Evolutionary conservation across 2,113 vertebrate species (phyloP).

Genomic region (Varanus salvator): DNA sequence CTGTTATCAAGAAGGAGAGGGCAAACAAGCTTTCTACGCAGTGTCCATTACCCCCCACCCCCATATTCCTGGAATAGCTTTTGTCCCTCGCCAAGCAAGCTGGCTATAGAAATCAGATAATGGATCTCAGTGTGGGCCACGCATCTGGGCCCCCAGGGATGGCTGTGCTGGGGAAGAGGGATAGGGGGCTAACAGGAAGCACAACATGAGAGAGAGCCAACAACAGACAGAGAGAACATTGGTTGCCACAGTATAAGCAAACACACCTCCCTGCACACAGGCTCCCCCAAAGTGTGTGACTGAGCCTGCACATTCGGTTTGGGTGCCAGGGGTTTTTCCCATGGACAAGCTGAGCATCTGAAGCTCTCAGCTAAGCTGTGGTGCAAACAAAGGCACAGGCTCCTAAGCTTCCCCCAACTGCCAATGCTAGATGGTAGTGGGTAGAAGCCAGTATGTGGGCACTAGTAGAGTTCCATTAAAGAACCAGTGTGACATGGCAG

Average conservation of each 20-base stretch:
- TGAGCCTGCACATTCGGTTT: not conserved
- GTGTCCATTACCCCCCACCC: fast-evolving
- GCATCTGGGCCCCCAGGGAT: not conserved
- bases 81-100: not conserved
- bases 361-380: not conserved
- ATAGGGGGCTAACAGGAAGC: not conserved
- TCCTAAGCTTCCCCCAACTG: not conserved
- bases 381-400: too few species aligned
- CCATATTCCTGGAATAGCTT: fast-evolving
- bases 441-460: not conserved
- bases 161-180: too few species aligned
- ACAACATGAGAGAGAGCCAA: too few species aligned
- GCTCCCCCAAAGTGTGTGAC: too few species aligned
- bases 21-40: not conserved
- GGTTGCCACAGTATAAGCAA: not conserved
- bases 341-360: not conserved
- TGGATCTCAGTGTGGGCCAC: not conserved
- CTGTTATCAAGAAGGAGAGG: not conserved
- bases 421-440: not conserved
- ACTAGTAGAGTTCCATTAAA: not conserved
- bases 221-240: too few species aligned
- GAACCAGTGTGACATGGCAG: too few species aligned
- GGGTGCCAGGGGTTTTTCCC: not conserved
- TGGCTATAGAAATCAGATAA: not conserved
- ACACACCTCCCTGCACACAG: not conserved